Evolutionary conservation across 2,888 invertebrate genomes (phyloP).

Genomic region (Apantesis nais): DNA sequence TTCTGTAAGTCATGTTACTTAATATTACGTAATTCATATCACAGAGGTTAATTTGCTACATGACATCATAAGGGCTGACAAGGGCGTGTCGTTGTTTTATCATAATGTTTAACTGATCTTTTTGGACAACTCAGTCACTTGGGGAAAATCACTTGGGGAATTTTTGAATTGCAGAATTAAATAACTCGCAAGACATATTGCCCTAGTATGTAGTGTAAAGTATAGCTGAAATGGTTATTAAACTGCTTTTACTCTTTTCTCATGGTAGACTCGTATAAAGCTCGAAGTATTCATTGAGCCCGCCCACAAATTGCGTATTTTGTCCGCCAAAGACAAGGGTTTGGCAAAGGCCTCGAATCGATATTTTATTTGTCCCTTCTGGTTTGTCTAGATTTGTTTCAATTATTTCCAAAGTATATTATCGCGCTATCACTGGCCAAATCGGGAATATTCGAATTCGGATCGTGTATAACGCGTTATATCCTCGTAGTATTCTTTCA

Average conservation of each 20-base stretch:
- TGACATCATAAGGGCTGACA: neutral
- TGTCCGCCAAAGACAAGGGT: slow-evolving; percentile 10
- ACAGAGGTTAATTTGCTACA: neutral
- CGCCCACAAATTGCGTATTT: slow-evolving; percentile 12
- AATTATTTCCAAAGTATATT: slow-evolving; percentile 13
- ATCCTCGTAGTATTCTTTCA: neutral
- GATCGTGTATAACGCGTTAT: no score
- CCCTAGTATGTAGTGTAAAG: neutral
- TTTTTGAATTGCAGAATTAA: no score
- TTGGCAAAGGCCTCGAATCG: slow-evolving; percentile 26
- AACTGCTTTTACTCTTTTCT: slow-evolving; percentile 3
- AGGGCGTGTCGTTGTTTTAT: neutral
- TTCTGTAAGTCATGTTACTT: no score
- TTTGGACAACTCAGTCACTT: neutral
- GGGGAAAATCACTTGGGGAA: neutral
- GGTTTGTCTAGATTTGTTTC: slow-evolving; percentile 17
- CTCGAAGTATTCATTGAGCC: slow-evolving; percentile 25
- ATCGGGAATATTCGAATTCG: no score
- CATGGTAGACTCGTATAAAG: slow-evolving; percentile 18
- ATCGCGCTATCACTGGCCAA: no score
- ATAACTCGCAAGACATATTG: neutral
- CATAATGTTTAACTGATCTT: neutral
- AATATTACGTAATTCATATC: no score
- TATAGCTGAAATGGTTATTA: neutral
- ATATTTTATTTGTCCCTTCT: slow-evolving; percentile 24